Base-by-base conservation (phyloP, 2,888 invertebrate species). In the Biston stratarius region DNA sequence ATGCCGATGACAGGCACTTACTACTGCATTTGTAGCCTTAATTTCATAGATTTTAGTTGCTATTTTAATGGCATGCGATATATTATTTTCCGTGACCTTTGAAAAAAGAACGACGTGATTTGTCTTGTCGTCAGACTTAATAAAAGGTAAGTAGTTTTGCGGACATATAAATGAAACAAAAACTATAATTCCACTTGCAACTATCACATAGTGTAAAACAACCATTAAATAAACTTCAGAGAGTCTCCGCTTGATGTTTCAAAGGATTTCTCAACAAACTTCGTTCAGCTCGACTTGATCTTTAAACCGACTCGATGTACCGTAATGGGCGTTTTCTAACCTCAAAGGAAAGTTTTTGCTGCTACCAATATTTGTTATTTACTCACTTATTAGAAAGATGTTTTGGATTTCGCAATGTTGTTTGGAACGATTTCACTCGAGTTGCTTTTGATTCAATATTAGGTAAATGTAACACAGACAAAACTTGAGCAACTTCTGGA, bases 241-340 rank as follows among this genome's bases (percentile, higher is more conserved):
- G 57, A 57, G 38, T 15, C 14, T 11, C 15, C 48, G 44, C 47
- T 59, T 53, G 48, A 48, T 55, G 59, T 58, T 64, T 64, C 53
- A 64, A 60, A 64, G 53, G 59, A 59, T 45, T 48, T 64, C 64
- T 45, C 51, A 58, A 59, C 47, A 60, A 64, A 64, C 42, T 64
- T 59, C 10, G 59, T 55, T 55, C 48, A 15, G 42, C 48, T 55
- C 53, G 40, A 44, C 57, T 64, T 52, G 64, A 58, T 64, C 52
- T 60, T 51, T 61, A 61, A 61, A 52, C 55, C 42, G 12, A 24
- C 42, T 47, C 33, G 14, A 58, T 64, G 57, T 51, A 51, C 44
- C 48, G 44, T 45, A 53, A 45, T 48, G 36, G 45, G 47, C 58
- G 57, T 64, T 53, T 33, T 58, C 52, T 58, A 56, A 53, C 57